Percentiles rank a stretch among this genome's conserved stretches.
Evolutionary conservation across 2,113 vertebrate genomes (phyloP).

Genomic region (Noctilio leporinus): DNA sequence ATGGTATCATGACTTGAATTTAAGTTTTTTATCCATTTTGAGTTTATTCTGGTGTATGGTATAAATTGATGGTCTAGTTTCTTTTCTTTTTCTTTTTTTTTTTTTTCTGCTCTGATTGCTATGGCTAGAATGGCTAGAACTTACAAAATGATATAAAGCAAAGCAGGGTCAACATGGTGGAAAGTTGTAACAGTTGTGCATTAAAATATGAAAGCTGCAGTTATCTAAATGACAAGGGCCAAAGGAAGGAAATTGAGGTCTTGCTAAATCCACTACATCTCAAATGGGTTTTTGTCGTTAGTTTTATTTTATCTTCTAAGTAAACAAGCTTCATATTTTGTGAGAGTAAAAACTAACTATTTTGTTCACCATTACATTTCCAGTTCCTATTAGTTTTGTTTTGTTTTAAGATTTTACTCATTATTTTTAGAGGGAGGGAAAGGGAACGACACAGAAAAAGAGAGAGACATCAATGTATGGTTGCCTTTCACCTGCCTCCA

Average conservation of each 20-base stretch:
- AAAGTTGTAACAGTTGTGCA: conserved; percentile 88
- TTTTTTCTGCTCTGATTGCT: too few relatives aligned
- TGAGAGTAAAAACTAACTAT: background rate
- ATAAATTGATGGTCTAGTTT: too few relatives aligned
- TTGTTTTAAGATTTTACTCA: too few relatives aligned
- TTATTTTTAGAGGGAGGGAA: too few relatives aligned
- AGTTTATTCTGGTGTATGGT: too few relatives aligned
- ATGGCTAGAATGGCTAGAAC: too few relatives aligned
- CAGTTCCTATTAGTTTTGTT: background rate
- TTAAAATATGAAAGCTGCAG: conserved; percentile 86
- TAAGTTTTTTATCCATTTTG: too few relatives aligned
- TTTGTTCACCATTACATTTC: conserved; percentile 3
- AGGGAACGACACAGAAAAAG: too few relatives aligned
- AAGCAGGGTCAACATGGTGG: conserved; percentile 88
- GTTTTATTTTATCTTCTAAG: conserved; percentile 20
- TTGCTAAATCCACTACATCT: conserved; percentile 97
- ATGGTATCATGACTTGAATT: too few relatives aligned
- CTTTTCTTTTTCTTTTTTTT: too few relatives aligned
- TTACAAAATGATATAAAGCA: conserved; percentile 95
- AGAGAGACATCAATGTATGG: too few relatives aligned
- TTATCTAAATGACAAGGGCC: conserved; percentile 87
- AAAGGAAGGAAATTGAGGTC: conserved; percentile 86
- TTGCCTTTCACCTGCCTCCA: too few relatives aligned
- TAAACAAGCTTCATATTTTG: conserved; percentile 7
- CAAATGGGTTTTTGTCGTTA: conserved; percentile 18